These are phyloP conservation scores for Mactra quadrangularis DNA, from an alignment of 1,140 invertebrate species.

Conservation along the genomic window DNA sequence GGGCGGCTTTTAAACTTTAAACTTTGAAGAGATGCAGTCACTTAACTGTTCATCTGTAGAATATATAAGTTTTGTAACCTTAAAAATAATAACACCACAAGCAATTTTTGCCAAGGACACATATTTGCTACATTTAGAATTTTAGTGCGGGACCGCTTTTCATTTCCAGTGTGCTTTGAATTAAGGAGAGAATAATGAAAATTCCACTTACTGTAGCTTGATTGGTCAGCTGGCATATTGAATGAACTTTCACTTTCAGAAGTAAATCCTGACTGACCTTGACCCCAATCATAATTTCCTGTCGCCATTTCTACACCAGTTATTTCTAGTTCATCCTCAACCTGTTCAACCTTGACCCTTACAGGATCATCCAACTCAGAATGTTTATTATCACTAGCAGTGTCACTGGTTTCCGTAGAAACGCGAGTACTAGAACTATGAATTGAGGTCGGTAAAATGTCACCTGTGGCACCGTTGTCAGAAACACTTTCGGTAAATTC, in stretches of 20 bases:
- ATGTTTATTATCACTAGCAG: neutral
- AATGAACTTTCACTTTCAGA: constrained; percentile 1
- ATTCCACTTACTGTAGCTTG: constrained; percentile 20
- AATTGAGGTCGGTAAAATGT: neutral
- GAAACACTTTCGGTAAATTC: neutral
- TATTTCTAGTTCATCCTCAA: constrained; percentile 26
- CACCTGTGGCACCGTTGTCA: neutral
- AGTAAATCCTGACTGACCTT: constrained; percentile 14
- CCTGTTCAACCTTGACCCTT: constrained; percentile 5
- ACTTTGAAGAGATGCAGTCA: no score
- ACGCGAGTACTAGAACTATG: neutral
- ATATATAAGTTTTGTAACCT: no score
- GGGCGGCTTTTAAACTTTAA: no score
- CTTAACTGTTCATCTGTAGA: no score
- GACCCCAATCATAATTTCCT: neutral
- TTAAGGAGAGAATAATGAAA: neutral
- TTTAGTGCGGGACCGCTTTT: no score
- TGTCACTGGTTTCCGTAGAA: neutral
- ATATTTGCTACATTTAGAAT: no score
- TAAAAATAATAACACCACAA: no score
- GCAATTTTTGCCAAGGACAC: no score
- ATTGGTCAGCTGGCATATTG: neutral
- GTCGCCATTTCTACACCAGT: constrained; percentile 26
- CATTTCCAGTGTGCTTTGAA: constrained; percentile 20
- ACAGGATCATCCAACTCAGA: neutral